Conservation (phyloP, 2,797 vertebrate genomes). For the Onychomys arenicola region DNA sequence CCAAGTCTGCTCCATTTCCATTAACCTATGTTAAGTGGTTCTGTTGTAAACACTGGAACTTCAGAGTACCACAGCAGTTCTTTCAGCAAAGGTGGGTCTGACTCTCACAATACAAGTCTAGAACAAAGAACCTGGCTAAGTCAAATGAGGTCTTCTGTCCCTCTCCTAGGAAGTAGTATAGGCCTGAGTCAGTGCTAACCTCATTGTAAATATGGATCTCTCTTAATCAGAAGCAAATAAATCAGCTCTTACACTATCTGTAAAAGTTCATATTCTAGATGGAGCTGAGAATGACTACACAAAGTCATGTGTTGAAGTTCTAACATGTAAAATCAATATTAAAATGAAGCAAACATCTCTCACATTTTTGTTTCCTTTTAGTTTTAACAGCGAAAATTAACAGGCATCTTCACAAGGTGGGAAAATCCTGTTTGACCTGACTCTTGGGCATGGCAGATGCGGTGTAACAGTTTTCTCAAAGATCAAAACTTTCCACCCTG, state of each 20-base stretch:
- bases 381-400: slow-evolving; percentile 35
- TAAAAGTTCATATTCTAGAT: slow-evolving; percentile 27
- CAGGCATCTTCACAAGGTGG: background rate
- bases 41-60: slow-evolving; percentile 11
- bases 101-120: background rate
- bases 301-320: slow-evolving; percentile 29
- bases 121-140: slow-evolving; percentile 20
- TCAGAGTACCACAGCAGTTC: background rate
- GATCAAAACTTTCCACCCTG: background rate
- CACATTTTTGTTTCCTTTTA: slow-evolving; percentile 27
- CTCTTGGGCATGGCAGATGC: background rate
- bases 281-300: slow-evolving; percentile 23
- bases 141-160: slow-evolving; percentile 13
- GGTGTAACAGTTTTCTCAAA: background rate
- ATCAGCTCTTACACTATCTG: background rate
- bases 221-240: slow-evolving; percentile 40
- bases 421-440: slow-evolving; percentile 5
- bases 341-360: slow-evolving; percentile 42
- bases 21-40: slow-evolving; percentile 1
- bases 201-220: background rate
- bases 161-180: background rate
- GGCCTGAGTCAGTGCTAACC: background rate
- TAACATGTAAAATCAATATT: slow-evolving; percentile 41
- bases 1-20: slow-evolving; percentile 4
- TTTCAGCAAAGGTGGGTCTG: slow-evolving; percentile 20